Conservation (phyloP, 2,888 invertebrate genomes). For the Hypsopygia costalis region DNA sequence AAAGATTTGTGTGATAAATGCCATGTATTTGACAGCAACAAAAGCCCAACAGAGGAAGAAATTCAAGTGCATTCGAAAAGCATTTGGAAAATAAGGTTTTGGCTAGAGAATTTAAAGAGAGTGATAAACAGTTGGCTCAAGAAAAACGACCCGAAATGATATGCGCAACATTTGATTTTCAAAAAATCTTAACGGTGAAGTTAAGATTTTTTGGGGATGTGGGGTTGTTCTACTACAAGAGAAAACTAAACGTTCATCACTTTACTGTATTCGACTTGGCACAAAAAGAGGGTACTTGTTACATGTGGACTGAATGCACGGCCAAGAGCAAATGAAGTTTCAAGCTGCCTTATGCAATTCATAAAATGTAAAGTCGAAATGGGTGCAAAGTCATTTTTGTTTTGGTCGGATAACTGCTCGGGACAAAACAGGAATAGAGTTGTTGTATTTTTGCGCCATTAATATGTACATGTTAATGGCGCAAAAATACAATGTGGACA, state of each 20-base stretch:
- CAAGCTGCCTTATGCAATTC: slow-evolving; percentile 9
- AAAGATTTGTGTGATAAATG: slow-evolving; percentile 15
- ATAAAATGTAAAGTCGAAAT: slow-evolving; percentile 8
- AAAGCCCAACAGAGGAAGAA: slow-evolving; percentile 1
- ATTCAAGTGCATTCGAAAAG: neutral
- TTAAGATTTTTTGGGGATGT: slow-evolving; percentile 4
- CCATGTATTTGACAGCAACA: slow-evolving; percentile 4
- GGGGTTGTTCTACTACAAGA: slow-evolving; percentile 12
- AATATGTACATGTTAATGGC: slow-evolving; percentile 12
- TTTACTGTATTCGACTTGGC: slow-evolving; percentile 11
- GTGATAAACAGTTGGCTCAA: neutral
- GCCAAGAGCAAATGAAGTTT: slow-evolving; percentile 9
- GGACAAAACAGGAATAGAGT: slow-evolving; percentile 17
- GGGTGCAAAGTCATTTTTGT: neutral
- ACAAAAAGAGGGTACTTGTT: slow-evolving; percentile 7
- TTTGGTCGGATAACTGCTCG: slow-evolving; percentile 9
- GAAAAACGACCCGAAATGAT: neutral
- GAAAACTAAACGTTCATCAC: slow-evolving; percentile 8
- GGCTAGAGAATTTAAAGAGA: slow-evolving; percentile 3
- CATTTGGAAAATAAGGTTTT: neutral
- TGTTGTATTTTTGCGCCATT: too few relatives aligned
- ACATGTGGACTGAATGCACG: slow-evolving; percentile 9
- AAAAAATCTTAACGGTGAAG: slow-evolving; percentile 11
- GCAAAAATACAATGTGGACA: slow-evolving; percentile 10
- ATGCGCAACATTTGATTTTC: slow-evolving; percentile 9